A percentile compares a stretch with the other conserved stretches of the same genome.
phyloP scores from a whole-genome alignment of 2,113 vertebrate species.

The Stomatorhinus ivindoensis region DNA sequence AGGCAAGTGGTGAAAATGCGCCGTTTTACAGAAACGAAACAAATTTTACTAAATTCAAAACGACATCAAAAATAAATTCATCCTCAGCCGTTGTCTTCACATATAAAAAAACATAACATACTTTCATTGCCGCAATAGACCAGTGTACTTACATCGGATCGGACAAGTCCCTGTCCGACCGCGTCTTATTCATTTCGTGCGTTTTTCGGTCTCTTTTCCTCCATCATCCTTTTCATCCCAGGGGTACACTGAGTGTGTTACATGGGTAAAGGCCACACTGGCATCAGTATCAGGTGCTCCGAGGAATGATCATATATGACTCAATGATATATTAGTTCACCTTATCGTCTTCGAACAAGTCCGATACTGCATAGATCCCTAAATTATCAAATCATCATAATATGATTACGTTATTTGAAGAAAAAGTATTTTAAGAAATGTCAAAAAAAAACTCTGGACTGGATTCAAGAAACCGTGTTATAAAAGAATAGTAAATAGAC shows the following conservation, averaged over 20 bases:
- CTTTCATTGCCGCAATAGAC: background rate
- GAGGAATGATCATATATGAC: background rate
- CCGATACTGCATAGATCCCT: conserved; percentile 32
- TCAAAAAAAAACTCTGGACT: background rate
- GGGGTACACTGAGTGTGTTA: background rate
- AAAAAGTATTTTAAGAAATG: background rate
- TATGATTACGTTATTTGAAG: background rate
- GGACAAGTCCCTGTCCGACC: background rate
- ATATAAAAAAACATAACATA: background rate
- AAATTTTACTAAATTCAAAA: background rate
- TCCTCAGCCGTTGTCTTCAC: background rate
- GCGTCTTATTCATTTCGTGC: background rate
- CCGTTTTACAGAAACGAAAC: background rate
- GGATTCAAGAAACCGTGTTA: background rate
- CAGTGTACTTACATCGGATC: background rate
- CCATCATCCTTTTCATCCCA: background rate
- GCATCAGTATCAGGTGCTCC: background rate
- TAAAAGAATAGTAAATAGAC: background rate
- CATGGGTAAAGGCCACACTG: background rate
- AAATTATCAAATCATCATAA: background rate
- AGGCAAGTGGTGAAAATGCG: background rate
- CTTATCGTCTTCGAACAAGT: conserved; percentile 12
- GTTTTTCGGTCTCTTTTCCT: background rate
- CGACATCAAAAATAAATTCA: background rate
- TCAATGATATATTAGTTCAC: conserved; percentile 8